Evolutionary conservation across 2,113 vertebrate genomes (phyloP), one percentile per base, ranked within the genome.

Genomic region (Alligator mississippiensis): DNA sequence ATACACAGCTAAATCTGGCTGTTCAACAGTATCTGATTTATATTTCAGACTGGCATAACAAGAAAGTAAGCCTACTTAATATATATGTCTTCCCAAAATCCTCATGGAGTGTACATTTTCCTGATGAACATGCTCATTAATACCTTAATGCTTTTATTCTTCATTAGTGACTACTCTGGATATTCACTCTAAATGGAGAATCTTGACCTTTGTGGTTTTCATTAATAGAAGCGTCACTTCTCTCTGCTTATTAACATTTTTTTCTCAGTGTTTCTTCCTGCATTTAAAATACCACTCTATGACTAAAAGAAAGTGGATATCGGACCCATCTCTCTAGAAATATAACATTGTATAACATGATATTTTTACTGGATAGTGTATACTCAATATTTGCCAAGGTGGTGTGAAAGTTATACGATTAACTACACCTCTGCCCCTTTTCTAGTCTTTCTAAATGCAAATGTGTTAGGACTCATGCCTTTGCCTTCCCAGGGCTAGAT

Each of bases 331-430:
- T 68, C 24, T 86, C 16, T 14, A 81, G 27, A 86, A 82, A 9
- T 25, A 21, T 25, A 63, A 77, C 2, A 11, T 47, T 47, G 47
- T 47, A 47, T 47, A 47, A 47, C 47, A 47, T 47, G 9, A 47
- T 47, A 47, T 47, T 21, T 11, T 68, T 68, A 28, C n/a, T 68
- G 66, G 34, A 38, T 38, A 19, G 18, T 30, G 30, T 38, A 70
- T 21, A 70, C 30, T 70, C 1, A 3, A 58, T 2, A 11, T 0
- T 1, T 10, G 22, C 0, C 0, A 34, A 59, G 19, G 74, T 55
- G 30, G 5, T 76, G 22, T 8, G 25, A 54, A 60, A n/a, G 38
- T 58, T 12, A 17, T 47, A 9, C 7, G 8, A 47, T 47, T 13
- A 70, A 19, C 68, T 38, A 19, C 21, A 70, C 34, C 12, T n/a